phyloP scores from a whole-genome alignment of 2,113 vertebrate genomes.

The Oryzias celebensis region DNA sequence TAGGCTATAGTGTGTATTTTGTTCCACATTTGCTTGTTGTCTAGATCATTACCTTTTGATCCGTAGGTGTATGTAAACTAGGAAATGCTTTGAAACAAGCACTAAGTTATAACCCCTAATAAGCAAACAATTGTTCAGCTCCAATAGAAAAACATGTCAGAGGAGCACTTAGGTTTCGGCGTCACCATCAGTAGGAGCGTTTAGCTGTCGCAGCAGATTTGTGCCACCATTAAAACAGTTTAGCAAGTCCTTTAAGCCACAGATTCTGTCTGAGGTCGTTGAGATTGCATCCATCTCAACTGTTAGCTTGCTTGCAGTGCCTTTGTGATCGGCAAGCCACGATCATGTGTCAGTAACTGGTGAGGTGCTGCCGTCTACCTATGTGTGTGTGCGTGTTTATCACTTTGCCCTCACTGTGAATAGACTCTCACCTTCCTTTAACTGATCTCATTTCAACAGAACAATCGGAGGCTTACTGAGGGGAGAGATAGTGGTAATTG shows the following conservation, averaged over 20 bases:
- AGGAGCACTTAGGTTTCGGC: not conserved
- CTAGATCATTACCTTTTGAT: not conserved
- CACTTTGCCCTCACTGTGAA: slow-evolving; percentile 66
- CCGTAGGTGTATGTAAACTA: not conserved
- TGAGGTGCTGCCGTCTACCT: slow-evolving; percentile 17
- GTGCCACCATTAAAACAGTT: slow-evolving; percentile 25
- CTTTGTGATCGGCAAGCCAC: slow-evolving; percentile 40
- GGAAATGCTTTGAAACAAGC: slow-evolving; percentile 3
- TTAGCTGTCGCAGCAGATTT: slow-evolving; percentile 29
- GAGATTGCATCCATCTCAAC: slow-evolving; percentile 27
- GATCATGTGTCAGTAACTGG: slow-evolving; percentile 56
- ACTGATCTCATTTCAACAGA: slow-evolving; percentile 74
- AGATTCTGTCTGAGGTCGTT: slow-evolving; percentile 27
- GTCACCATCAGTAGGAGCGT: slow-evolving; percentile 5
- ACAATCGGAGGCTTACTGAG: slow-evolving; percentile 58
- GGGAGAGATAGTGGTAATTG: slow-evolving; percentile 67
- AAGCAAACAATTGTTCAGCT: slow-evolving; percentile 5
- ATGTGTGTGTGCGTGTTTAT: slow-evolving; percentile 52
- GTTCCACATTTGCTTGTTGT: not conserved
- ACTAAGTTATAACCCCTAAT: not conserved
- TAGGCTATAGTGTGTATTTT: not conserved
- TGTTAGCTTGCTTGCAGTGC: slow-evolving; percentile 29
- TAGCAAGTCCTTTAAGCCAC: slow-evolving; percentile 29
- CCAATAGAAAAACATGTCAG: slow-evolving; percentile 8
- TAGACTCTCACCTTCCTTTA: slow-evolving; percentile 73